phyloP scores from a whole-genome alignment of 2,797 vertebrate genomes.

The Spondyliosoma cantharus region DNA sequence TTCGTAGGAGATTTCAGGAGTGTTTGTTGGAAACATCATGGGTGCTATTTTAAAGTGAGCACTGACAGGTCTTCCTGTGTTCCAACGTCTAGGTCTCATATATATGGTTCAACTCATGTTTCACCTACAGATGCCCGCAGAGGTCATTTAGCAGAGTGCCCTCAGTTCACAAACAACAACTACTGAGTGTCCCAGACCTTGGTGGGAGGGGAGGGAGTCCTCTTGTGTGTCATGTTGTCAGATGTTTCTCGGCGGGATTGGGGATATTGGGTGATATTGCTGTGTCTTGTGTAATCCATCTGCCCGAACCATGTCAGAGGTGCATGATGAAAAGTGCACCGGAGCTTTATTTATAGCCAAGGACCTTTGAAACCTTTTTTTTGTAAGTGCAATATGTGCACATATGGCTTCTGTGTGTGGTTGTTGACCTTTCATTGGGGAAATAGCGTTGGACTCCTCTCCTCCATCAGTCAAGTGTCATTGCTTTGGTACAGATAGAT shows the following conservation, averaged over 20 bases:
- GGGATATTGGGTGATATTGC: background rate
- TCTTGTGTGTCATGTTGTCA: slow-evolving; percentile 17
- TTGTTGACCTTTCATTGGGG: slow-evolving; percentile 36
- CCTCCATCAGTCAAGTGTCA: slow-evolving; percentile 37
- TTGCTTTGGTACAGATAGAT: background rate
- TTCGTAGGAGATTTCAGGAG: background rate
- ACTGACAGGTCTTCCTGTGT: background rate
- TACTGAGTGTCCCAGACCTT: background rate
- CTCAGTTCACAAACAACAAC: slow-evolving; percentile 22
- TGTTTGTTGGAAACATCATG: slow-evolving; percentile 5
- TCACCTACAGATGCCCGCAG: slow-evolving; percentile 22
- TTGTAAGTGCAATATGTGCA: slow-evolving; percentile 35
- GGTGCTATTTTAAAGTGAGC: background rate
- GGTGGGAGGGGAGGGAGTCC: background rate
- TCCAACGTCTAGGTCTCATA: background rate
- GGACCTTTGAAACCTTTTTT: slow-evolving; percentile 11
- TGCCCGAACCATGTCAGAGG: slow-evolving; percentile 32
- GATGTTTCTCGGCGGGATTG: slow-evolving; percentile 16
- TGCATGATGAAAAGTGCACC: slow-evolving; percentile 15
- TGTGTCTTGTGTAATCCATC: slow-evolving; percentile 31
- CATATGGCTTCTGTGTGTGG: slow-evolving; percentile 38
- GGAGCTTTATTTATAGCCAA: slow-evolving; percentile 44
- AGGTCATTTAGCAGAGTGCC: slow-evolving; percentile 30
- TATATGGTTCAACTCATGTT: slow-evolving; percentile 1
- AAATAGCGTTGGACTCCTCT: slow-evolving; percentile 18